Percentiles rank a stretch among this genome's conserved stretches.
phyloP scores from a whole-genome alignment of 2,888 invertebrate genomes.

The Lutraria lutraria region DNA sequence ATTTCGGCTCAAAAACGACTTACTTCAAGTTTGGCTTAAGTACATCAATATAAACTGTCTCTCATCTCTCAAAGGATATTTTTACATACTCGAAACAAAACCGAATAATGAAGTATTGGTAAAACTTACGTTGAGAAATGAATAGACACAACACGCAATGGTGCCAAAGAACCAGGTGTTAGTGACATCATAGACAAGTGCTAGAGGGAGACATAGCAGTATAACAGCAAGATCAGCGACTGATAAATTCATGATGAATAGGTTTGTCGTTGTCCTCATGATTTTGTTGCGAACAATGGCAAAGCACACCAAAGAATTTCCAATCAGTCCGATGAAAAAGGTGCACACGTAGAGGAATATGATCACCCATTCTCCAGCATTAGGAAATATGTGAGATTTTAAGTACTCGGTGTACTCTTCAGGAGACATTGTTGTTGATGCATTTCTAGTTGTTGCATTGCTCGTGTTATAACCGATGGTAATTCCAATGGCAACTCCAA shows the following conservation, averaged over 20 bases:
- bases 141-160: conserved; percentile 93
- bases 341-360: conserved; percentile 92
- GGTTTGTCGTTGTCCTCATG: conserved; percentile 97
- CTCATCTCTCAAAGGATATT: too few species aligned
- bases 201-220: conserved; percentile 94
- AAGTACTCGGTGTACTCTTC: background rate
- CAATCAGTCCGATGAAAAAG: conserved; percentile 93
- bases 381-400: conserved; percentile 61
- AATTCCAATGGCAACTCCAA: background rate
- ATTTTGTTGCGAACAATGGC: conserved; percentile 95
- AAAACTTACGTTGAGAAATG: conserved; percentile 95
- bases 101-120: background rate
- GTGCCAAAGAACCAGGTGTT: conserved; percentile 97
- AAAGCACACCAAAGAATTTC: conserved; percentile 93
- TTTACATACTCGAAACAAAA: too few species aligned
- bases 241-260: conserved; percentile 96
- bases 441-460: background rate
- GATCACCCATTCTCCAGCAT: conserved; percentile 90
- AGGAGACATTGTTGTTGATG: background rate
- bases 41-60: too few species aligned
- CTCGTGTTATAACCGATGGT: background rate
- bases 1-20: too few species aligned
- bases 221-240: conserved; percentile 95
- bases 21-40: too few species aligned
- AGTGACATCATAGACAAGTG: conserved; percentile 95